Base-by-base conservation (phyloP, 2,113 vertebrate species). In the Paradoxurus hermaphroditus region DNA sequence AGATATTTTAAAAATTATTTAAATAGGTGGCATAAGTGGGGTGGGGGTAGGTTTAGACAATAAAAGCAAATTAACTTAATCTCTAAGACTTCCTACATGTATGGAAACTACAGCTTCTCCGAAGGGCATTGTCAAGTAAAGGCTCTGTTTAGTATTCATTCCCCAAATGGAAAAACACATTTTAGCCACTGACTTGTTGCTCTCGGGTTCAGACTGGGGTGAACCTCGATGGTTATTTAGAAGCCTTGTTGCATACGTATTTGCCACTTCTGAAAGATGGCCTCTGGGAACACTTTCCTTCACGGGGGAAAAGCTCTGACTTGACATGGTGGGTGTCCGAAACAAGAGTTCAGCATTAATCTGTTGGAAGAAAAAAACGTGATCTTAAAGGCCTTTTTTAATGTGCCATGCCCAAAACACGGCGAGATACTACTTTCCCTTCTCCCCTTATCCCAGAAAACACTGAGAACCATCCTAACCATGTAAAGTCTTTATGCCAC, bases 261-360 rank as follows among this genome's bases (percentile, higher is more conserved):
- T 98, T 90, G 97, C 97, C 0, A 75, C 92, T 93, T 99, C 98
- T 89, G 98, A 53, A 78, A 98, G 70, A 90, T 98, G 93, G 18
- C 97, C 90, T 97, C 98, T 98, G 85, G 98, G 34, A 78, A 98
- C 49, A 98, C 89, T 91, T 94, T 99, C 98, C 93, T 98, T 99
- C 95, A 97, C 9, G 87, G 99, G 73, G 25, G 96, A 97, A 86
- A 98, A 98, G 92, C 98, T 98, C 84, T 94, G 98, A 98, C 90
- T 98, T 95, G 98, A 96, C 91, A 98, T 36, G 68, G 98, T 36
- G 51, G 94, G 92, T 98, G 98, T 97, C 91, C 97, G 82, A 97
- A 97, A 96, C 27, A 99, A 27, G 2, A 96, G 87, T 82, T 99
- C 98, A 78, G 96, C 93, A 96, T 31, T 98, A 34, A 98, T 96